Conservation (phyloP, 1,140 invertebrate species). For the Aradophagus sp. region DNA sequence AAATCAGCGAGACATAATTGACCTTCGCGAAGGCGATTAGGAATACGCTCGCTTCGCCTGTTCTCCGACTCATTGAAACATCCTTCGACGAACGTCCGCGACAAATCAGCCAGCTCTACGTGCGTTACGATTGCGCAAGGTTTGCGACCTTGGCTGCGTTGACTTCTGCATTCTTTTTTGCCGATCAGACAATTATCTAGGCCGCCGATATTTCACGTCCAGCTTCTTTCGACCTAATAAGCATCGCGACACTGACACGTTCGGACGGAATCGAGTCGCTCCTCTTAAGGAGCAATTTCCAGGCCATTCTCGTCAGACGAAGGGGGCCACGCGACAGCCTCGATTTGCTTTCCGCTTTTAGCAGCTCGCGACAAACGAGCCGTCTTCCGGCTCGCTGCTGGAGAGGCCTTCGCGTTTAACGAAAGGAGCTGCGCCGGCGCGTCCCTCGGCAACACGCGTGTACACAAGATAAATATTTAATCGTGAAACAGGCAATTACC, state of each 20-base stretch:
- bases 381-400: constrained; percentile 38
- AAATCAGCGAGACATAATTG: not conserved
- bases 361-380: constrained; percentile 31
- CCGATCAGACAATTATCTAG: constrained; percentile 34
- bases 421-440: constrained; percentile 27
- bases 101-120: not conserved
- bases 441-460: constrained; percentile 28
- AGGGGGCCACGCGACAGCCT: constrained; percentile 27
- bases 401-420: constrained; percentile 41
- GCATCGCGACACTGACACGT: constrained; percentile 34
- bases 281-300: constrained; percentile 25
- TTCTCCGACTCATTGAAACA: not conserved
- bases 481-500: constrained; percentile 17
- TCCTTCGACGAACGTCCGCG: not conserved
- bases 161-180: constrained; percentile 15
- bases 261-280: constrained; percentile 28
- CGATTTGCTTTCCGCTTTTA: constrained; percentile 48
- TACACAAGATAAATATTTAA: constrained; percentile 38
- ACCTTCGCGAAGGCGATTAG: not conserved
- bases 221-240: constrained; percentile 42
- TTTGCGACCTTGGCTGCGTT: constrained; percentile 35
- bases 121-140: constrained; percentile 19
- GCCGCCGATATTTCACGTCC: constrained; percentile 18
- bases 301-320: constrained; percentile 19
- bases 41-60: no score